Evolutionary conservation across 2,113 vertebrate genomes (phyloP).

Genomic region (Apteryx mantelli): DNA sequence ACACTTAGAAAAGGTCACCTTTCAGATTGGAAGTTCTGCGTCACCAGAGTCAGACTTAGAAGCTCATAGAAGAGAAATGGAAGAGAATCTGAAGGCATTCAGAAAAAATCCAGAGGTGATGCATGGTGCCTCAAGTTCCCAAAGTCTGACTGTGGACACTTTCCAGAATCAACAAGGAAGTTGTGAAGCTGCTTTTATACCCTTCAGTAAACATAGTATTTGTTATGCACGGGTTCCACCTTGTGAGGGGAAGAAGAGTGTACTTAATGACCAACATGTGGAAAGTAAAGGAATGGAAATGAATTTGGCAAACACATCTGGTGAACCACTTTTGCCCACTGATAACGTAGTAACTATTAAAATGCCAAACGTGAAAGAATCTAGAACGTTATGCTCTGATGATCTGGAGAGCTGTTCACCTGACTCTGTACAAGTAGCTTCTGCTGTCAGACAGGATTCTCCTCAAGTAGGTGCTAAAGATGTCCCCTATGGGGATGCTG

Average conservation of each 20-base stretch:
- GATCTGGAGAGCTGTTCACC: not conserved
- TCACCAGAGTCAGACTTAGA: conserved; percentile 83
- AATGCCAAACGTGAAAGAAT: not conserved
- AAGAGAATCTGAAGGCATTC: conserved; percentile 52
- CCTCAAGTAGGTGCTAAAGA: conserved; percentile 19
- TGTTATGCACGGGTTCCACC: not conserved
- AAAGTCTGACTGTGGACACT: not conserved
- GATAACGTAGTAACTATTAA: not conserved
- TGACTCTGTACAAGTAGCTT: not conserved
- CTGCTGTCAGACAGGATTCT: conserved; percentile 28
- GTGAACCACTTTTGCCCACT: not conserved
- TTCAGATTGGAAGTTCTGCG: conserved; percentile 84
- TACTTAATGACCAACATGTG: not conserved
- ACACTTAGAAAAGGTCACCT: conserved; percentile 78
- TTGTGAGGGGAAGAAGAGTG: not conserved
- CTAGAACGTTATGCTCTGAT: not conserved
- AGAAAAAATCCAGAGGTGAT: conserved; percentile 6
- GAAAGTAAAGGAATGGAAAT: conserved; percentile 37
- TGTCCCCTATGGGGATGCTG: conserved; percentile 74
- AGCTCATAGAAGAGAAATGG: conserved; percentile 66
- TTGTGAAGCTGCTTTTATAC: not conserved
- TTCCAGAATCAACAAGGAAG: not conserved
- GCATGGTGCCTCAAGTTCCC: not conserved
- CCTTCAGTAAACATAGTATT: not conserved
- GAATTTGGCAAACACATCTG: not conserved